Base-by-base conservation (phyloP, 2,113 vertebrate genomes). In the Oceanodroma tethys region DNA sequence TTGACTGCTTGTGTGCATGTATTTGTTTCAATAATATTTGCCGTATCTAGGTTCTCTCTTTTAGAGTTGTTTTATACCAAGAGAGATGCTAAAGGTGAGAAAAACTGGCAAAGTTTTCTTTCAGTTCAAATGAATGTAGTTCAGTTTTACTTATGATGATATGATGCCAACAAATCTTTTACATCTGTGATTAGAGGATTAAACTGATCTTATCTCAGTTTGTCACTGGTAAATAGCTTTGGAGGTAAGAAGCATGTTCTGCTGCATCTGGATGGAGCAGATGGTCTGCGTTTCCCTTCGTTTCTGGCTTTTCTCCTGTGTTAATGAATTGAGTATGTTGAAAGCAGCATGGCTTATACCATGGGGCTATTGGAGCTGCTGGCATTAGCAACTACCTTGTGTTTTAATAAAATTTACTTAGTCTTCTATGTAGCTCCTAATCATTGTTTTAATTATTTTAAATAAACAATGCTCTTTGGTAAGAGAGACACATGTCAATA, bases 241-340 rank as follows among this genome's bases (percentile, higher is more conserved):
- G 52, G 72, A 87, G 95, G 36, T 96, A 96, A 97, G 75, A 98
- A 97, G 87, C 84, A 83, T 98, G 81, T 98, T 98, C 96, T 97
- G 18, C 96, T 98, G 97, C 98, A 98, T 97, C 95, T 98, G 97
- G 97, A 95, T 95, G 36, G 87, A 98, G 97, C 98, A 98, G 97
- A 96, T 97, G 98, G 98, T 96, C 93, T 95, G 74, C 86, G 81
- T 98, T 96, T 96, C 94, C 95, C 89, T 80, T 94, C 40, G 94
- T 97, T 92, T 97, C 96, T 98, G 95, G 90, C 94, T 97, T 98
- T 97, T 96, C 98, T 97, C 88, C 65, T 93, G 55, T 81, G 70
- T 97, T 98, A 98, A 96, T 98, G 96, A 98, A 98, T 90, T 97
- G 97, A 94, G 96, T 76, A 83, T 81, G 94, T 87, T 93, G 80